Conservation (phyloP, 2,113 vertebrate species). For the Phocoena phocoena region DNA sequence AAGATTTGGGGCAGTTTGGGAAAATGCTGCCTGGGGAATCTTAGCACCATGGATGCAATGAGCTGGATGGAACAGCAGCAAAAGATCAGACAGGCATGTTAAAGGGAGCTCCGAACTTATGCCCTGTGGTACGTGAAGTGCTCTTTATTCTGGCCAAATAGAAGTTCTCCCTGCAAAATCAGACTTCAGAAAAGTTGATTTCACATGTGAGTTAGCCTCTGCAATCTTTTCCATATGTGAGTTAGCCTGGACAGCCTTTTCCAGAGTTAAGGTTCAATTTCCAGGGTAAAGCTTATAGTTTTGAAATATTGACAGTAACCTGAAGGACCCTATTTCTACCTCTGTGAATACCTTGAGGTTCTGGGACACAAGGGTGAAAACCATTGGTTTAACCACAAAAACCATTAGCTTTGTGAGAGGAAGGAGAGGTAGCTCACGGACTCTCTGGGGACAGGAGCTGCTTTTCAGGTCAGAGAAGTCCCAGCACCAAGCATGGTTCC, state of each 20-base stretch:
- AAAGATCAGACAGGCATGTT: neutral
- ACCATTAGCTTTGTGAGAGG: neutral
- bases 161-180: neutral
- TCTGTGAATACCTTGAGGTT: neutral
- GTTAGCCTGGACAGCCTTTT: neutral
- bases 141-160: neutral
- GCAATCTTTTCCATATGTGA: neutral
- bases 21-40: constrained; percentile 75
- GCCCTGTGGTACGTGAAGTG: neutral
- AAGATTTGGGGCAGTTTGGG: constrained; percentile 71
- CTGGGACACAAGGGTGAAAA: neutral
- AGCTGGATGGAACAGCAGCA: constrained; percentile 24
- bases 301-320: neutral
- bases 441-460: neutral
- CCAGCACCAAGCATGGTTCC: neutral
- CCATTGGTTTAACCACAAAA: neutral
- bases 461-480: neutral
- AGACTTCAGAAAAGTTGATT: neutral
- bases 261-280: neutral
- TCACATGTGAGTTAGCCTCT: neutral
- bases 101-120: neutral
- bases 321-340: neutral
- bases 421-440: neutral
- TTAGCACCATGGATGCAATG: constrained; percentile 56
- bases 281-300: neutral